Evolutionary conservation across 1,140 invertebrate genomes (phyloP), one percentile per base, ranked within the genome.

Genomic region (Amyelois transitella): DNA sequence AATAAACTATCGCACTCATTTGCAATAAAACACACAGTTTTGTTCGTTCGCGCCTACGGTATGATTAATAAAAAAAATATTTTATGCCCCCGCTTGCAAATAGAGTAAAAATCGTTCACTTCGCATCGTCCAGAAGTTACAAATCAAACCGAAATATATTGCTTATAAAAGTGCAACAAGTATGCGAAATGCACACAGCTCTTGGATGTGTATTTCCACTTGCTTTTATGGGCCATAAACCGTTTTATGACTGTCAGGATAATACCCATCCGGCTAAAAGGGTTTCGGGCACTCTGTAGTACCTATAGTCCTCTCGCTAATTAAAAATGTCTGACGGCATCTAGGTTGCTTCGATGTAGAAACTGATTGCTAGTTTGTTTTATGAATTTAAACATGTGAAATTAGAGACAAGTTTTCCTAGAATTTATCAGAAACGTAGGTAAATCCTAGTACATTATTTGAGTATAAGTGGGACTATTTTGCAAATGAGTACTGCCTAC

Each of bases 131-230:
- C 78, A 73, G 70, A 64, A 86, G 82, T 84, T 76, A 68, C 82
- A 84, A 86, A 86, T 86, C 82, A 84, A 84, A 86, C 66, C 71
- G 66, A 81, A 78, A 82, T 86, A 84, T 84, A 84, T 84, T 81
- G 79, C 77, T 79, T 81, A 78, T 86, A 86, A 86, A 86, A 81
- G 60, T 77, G 83, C 83, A 86, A 86, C 83, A 86, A 86, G 83
- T 86, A 81, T 81, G 71, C 71, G 73, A 75, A 81, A 77, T 72
- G 69, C 67, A 75, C 57, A 69, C 65, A 66, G 53, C 51, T 63
- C 60, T 25, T 59, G 64, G 65, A 69, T 80, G 72, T 81, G 80
- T 83, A 83, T 78, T 70, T 78, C 81, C 77, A 84, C 82, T 86
- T 83, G 81, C 60, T 75, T 86, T 86, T 86, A 86, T 81, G 64